Percentiles rank a stretch among this genome's conserved stretches.
phyloP scores from a whole-genome alignment of 2,113 vertebrate genomes.

The Oryzias melastigma region DNA sequence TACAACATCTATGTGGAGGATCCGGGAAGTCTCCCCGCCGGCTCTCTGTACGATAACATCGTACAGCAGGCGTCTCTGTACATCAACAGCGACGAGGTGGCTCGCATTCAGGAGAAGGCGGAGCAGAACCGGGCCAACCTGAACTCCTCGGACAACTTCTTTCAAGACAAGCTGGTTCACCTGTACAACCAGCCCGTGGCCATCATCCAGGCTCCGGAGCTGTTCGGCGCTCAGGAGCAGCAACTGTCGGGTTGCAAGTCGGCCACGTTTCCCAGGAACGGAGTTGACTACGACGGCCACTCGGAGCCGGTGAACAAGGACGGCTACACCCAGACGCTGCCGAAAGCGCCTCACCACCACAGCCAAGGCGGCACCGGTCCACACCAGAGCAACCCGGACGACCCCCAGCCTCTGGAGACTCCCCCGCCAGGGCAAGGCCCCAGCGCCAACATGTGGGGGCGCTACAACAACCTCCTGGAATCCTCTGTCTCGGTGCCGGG shows the following conservation, averaged over 20 bases:
- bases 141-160: slow-evolving; percentile 72
- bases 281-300: slow-evolving; percentile 77
- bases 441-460: slow-evolving; percentile 80
- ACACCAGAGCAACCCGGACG: slow-evolving; percentile 78
- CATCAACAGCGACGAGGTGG: slow-evolving; percentile 68
- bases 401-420: slow-evolving; percentile 74
- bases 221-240: slow-evolving; percentile 83
- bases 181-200: slow-evolving; percentile 88
- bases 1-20: slow-evolving; percentile 92
- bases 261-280: slow-evolving; percentile 86
- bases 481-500: slow-evolving; percentile 95
- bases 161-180: slow-evolving; percentile 86
- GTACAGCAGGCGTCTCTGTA: slow-evolving; percentile 72
- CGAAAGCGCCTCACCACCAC: slow-evolving; percentile 84
- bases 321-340: slow-evolving; percentile 84
- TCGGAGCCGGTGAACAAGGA: slow-evolving; percentile 81
- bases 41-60: slow-evolving; percentile 71
- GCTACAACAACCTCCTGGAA: slow-evolving; percentile 88
- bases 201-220: slow-evolving; percentile 85
- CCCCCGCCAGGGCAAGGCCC: slow-evolving; percentile 80
- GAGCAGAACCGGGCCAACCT: slow-evolving; percentile 78
- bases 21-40: slow-evolving; percentile 60
- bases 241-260: slow-evolving; percentile 80
- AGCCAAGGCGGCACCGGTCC: slow-evolving; percentile 68
- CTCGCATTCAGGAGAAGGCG: slow-evolving; percentile 64